phyloP scores from a whole-genome alignment of 2,113 vertebrate genomes.

The Amia ocellicauda region DNA sequence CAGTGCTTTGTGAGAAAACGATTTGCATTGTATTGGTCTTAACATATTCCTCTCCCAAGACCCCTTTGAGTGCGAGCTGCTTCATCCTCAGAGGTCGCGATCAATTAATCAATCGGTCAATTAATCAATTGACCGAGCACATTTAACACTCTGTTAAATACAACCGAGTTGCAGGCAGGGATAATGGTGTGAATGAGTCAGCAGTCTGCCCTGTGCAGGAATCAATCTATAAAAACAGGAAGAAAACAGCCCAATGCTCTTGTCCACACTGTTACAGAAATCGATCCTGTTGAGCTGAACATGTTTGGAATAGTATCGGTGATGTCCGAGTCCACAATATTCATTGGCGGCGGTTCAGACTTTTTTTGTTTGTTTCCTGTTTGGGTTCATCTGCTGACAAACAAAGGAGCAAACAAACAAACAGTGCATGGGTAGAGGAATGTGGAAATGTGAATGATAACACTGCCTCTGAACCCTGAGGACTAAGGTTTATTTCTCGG shows the following conservation, averaged over 20 bases:
- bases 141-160: neutral
- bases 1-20: neutral
- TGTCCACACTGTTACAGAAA: neutral
- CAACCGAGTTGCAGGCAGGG: neutral
- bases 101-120: neutral
- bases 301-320: neutral
- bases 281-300: neutral
- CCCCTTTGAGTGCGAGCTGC: neutral
- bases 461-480: too few relatives aligned
- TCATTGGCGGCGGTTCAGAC: neutral
- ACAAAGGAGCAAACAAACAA: too few relatives aligned
- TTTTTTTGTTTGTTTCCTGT: neutral
- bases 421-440: too few relatives aligned
- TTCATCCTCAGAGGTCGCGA: neutral
- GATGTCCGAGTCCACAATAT: neutral
- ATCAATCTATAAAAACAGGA: neutral
- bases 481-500: too few relatives aligned
- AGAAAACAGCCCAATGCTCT: neutral
- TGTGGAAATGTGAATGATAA: too few relatives aligned
- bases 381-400: too few relatives aligned
- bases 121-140: too few relatives aligned
- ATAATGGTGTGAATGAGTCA: neutral
- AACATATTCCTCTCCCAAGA: neutral
- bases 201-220: neutral
- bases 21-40: neutral